phyloP scores from a whole-genome alignment of 2,888 invertebrate species.

The Oxyteleia sp. region DNA sequence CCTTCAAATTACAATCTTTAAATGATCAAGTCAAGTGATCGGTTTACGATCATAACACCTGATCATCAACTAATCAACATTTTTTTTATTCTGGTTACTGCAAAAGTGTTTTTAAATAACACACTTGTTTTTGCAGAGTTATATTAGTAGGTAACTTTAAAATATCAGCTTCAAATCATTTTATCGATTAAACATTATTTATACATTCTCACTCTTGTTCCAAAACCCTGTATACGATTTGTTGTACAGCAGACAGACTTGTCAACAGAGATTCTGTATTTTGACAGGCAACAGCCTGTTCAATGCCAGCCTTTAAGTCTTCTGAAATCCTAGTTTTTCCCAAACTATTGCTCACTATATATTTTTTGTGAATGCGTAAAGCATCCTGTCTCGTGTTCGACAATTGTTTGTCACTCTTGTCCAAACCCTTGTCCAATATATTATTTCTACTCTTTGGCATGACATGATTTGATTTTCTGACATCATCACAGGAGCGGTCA shows the following conservation, averaged over 20 bases:
- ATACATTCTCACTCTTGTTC: conserved; percentile 89
- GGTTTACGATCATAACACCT: too few relatives aligned
- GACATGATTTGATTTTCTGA: conserved; percentile 78
- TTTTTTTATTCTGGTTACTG: too few relatives aligned
- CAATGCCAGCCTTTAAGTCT: conserved; percentile 89
- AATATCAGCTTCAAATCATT: too few relatives aligned
- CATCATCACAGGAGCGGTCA: conserved; percentile 54
- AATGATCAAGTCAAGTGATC: too few relatives aligned
- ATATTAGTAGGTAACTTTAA: too few relatives aligned
- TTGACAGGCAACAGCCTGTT: conserved; percentile 91
- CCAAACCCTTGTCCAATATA: conserved; percentile 49
- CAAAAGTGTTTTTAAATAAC: too few relatives aligned
- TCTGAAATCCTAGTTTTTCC: conserved; percentile 90
- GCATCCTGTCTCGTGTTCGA: conserved; percentile 89
- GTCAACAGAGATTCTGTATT: conserved; percentile 90
- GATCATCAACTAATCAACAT: too few relatives aligned
- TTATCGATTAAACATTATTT: not conserved
- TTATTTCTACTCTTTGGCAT: conserved; percentile 84
- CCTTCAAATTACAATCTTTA: too few relatives aligned
- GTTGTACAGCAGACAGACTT: conserved; percentile 93
- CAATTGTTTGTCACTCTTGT: conserved; percentile 19
- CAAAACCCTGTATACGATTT: conserved; percentile 91
- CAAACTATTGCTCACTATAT: conserved; percentile 91
- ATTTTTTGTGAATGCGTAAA: conserved; percentile 92
- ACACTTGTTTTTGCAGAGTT: too few relatives aligned